Evolutionary conservation across 2,888 invertebrate species (phyloP), one percentile per base, ranked within the genome.

Genomic region (Pristionchus fissidentatus): DNA sequence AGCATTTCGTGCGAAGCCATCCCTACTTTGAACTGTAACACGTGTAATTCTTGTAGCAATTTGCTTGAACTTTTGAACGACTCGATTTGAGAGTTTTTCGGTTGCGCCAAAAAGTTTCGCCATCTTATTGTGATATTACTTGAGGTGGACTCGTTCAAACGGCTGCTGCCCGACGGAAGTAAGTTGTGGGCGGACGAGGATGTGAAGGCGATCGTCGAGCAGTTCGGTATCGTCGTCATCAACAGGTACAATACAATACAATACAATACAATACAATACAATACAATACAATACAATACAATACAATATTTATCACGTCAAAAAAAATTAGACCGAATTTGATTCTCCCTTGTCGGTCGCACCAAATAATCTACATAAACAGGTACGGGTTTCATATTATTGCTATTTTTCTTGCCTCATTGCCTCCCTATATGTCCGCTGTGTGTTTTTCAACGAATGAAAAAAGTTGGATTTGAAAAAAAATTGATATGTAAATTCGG

Each of bases 131-230:
- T 49, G 19, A 15, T 49, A 19, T 15, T n/a, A n/a, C 26, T n/a
- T 38, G 43, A 80, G 80, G 82, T 82, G n/a, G 82, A 82, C 15
- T 49, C 82, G 52, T 82, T 82, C 70, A 41, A 41, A 15, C 66
- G 82, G 4, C 2, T 82, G 3, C 55, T 70, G 5, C 49, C 66
- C 3, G 73, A 82, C 38, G 82, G 82, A 15, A 52, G 38, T n/a
- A 49, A 49, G 10, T 29, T 82, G 35, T 82, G 82, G 82, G 52
- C 46, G 8, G 35, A 26, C 3, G 70, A 82, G 7, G 82, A 82
- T 49, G 55, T 82, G 35, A 32, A 52, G 41, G 66, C 22, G 22
- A 83, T 83, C 0, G 83, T 83, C n/a, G 52, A 52, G 43, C 70
- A 83, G 13, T 70, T 70, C 73, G 83, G 83, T 2, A 41, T 83